Evolutionary conservation across 2,113 vertebrate species (phyloP).

Genomic region (Chaetodon trifascialis): DNA sequence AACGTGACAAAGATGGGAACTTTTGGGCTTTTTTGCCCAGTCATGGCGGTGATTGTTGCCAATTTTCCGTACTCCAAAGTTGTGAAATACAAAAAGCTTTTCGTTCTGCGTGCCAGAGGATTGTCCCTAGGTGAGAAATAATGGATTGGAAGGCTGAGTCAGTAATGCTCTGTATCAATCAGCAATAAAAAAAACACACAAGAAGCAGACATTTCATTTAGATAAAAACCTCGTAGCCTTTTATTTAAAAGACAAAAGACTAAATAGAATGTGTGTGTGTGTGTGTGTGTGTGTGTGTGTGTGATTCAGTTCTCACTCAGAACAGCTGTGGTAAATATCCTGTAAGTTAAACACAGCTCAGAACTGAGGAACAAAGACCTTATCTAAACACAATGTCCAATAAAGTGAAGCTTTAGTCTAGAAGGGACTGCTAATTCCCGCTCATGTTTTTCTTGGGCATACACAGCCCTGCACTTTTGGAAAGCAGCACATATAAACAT

Average conservation of each 20-base stretch:
- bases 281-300: not conserved
- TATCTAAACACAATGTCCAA: constrained; percentile 67
- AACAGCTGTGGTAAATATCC: constrained; percentile 54
- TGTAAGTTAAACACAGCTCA: constrained; percentile 55
- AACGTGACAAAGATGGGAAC: not conserved
- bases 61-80: not conserved
- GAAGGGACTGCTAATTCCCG: constrained; percentile 41
- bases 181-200: not conserved
- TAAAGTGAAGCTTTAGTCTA: constrained; percentile 66
- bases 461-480: constrained; percentile 28
- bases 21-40: not conserved
- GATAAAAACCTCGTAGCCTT: constrained; percentile 13
- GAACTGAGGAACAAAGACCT: constrained; percentile 44
- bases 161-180: constrained; percentile 6
- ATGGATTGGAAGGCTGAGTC: not conserved
- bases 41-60: not conserved
- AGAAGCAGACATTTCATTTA: constrained; percentile 20
- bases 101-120: not conserved
- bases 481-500: constrained; percentile 54
- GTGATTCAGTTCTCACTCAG: not conserved
- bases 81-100: not conserved
- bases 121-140: not conserved
- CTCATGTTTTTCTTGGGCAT: constrained; percentile 60
- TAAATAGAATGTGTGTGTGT: constrained; percentile 14
- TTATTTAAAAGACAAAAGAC: constrained; percentile 14